phyloP scores from a whole-genome alignment of 2,888 invertebrate species.

The Andrena haemorrhoa region DNA sequence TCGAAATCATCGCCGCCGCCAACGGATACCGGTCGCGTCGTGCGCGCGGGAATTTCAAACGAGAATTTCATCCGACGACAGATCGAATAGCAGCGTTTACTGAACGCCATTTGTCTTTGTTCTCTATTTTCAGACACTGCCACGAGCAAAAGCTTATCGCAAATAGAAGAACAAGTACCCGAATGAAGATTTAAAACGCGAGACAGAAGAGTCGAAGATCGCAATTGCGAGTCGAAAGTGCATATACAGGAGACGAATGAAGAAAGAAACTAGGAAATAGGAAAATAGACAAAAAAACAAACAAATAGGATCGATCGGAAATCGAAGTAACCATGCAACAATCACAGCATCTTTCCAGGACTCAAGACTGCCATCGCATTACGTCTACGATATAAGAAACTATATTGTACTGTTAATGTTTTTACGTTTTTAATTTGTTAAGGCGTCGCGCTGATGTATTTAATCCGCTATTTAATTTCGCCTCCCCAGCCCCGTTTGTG shows the following conservation, averaged over 20 bases:
- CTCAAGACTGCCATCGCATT: slow-evolving; percentile 84
- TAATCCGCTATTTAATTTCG: slow-evolving; percentile 73
- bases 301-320: slow-evolving; percentile 49
- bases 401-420: slow-evolving; percentile 83
- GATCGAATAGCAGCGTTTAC: not conserved
- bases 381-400: slow-evolving; percentile 82
- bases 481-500: slow-evolving; percentile 71
- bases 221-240: slow-evolving; percentile 49
- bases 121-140: slow-evolving; percentile 81
- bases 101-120: not conserved
- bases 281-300: slow-evolving; percentile 44
- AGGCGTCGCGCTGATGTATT: slow-evolving; percentile 79
- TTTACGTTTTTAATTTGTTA: slow-evolving; percentile 84
- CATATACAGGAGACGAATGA: slow-evolving; percentile 50
- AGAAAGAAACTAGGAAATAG: slow-evolving; percentile 32
- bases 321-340: slow-evolving; percentile 77
- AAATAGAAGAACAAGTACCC: slow-evolving; percentile 76
- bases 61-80: not conserved
- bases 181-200: slow-evolving; percentile 64
- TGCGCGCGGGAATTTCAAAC: not conserved
- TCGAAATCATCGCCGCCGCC: slow-evolving; percentile 23
- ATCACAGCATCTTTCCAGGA: slow-evolving; percentile 83
- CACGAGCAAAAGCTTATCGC: slow-evolving; percentile 81
- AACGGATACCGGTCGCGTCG: slow-evolving; percentile 18
- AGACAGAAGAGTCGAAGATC: slow-evolving; percentile 64